Base-by-base conservation (phyloP, 2,888 invertebrate species). In the Pharmacophagus antenor region DNA sequence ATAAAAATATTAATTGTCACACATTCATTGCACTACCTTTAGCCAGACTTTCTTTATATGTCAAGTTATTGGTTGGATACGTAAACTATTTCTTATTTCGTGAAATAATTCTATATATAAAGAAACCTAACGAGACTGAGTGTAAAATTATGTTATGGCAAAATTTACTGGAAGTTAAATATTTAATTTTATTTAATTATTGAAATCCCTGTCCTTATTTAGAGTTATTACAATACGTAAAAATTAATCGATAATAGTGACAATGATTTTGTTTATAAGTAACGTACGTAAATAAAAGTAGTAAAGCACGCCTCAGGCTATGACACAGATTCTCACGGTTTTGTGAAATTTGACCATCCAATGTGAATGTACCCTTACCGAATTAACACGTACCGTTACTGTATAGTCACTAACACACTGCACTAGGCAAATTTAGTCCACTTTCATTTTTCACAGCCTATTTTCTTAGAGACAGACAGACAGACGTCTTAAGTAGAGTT, bases 381-480 rank as follows among this genome's bases (percentile, higher is more conserved):
- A 71, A 71, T 65, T 70, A 73, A 74, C 76, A 69, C 69, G 72
- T 73, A 74, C 82, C 80, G 84, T 83, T 83, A 83, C 68, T 71
- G 71, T 71, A 77, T 74, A 77, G 76, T 79, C 78, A 77, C 76
- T 80, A 84, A 81, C 83, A 82, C 75, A 84, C 82, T 84, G 82
- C 76, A 73, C 82, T 84, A 82, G 81, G 83, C 85, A 77, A 85
- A 86, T 85, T 82, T 76, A 86, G 82, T 85, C 84, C 88, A 88
- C 88, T 89, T 89, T 89, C 85, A 88, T 88, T 89, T 88, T 88
- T 84, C 86, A 81, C 79, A 76, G 76, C 79, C 78, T 75, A 83
- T 88, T 86, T 85, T 82, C 81, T 86, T 79, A 70, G 74, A 79
- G 76, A 72, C 71, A 74, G 75, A 77, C 79, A 79, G 76, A 72